These are phyloP conservation scores for Helogale parvula DNA, from an alignment of 2,113 vertebrate genomes.

Conservation along the genomic window DNA sequence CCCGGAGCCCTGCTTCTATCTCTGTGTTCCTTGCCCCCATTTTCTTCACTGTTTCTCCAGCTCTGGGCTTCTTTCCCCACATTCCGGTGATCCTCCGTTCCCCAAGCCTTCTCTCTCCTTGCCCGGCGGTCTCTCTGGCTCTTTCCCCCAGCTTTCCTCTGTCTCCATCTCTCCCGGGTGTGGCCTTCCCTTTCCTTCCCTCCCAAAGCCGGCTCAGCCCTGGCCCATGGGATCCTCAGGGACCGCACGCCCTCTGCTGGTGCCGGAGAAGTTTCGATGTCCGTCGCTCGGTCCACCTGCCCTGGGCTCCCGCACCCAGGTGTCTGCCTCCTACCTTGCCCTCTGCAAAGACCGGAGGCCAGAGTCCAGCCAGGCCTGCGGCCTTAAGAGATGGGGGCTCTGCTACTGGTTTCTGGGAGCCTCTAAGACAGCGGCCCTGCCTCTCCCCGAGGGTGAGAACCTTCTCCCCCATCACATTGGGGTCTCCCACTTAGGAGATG, in stretches of 20 bases:
- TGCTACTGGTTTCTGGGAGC: background rate
- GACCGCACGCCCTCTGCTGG: conserved; percentile 69
- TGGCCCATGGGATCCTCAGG: background rate
- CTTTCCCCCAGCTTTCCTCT: too few relatives aligned
- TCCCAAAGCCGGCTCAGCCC: background rate
- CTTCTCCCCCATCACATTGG: background rate
- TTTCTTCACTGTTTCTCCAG: background rate
- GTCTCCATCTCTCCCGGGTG: conserved; percentile 5
- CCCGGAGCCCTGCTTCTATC: too few relatives aligned
- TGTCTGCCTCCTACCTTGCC: background rate
- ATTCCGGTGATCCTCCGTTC: background rate
- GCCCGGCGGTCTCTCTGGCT: background rate
- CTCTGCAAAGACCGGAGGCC: background rate
- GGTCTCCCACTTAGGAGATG: background rate
- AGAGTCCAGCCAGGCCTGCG: background rate
- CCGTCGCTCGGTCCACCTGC: background rate
- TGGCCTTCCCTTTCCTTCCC: background rate
- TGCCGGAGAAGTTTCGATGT: background rate
- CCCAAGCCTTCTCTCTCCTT: background rate
- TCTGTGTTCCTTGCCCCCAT: background rate
- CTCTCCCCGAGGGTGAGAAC: background rate
- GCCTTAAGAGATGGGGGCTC: background rate
- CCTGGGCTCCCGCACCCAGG: rapidly evolving
- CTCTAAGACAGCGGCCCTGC: background rate
- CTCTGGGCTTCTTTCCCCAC: background rate